Base-by-base conservation (phyloP, 2,113 vertebrate genomes). In the Trogon surrucura region DNA sequence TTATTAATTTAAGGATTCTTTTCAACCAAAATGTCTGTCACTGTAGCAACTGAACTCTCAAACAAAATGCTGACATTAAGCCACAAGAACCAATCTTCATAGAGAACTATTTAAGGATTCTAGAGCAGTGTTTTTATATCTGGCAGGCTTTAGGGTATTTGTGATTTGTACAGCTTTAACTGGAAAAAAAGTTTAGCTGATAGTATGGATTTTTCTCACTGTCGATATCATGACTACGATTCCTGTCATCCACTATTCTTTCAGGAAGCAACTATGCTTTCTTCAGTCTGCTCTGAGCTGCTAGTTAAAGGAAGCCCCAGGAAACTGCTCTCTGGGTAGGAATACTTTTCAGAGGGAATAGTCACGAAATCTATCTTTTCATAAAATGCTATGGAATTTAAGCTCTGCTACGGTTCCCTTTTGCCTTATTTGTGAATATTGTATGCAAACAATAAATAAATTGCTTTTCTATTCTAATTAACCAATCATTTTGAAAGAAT, bases 51-150 rank as follows among this genome's bases (percentile, higher is more conserved):
- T 23, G 53, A 96, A 45, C 8, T 36, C 30, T n/a, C 47, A 79
- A 67, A 86, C 71, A 93, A 96, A 97, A 72, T 79, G 32, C 81
- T 97, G 85, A 91, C 91, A 94, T 96, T 96, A 95, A 96, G 89
- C 65, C 94, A 94, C 53, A 79, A 58, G 65, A 97, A 61, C 25
- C 38, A 97, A 80, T 97, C 97, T 96, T 94, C 85, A 93, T 58
- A 82, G 69, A 93, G 32, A 96, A 34, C 41, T 95, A 45, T 81
- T 96, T 94, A 96, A 91, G 83, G 74, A 94, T 93, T 96, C 66
- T 29, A 69, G n/a, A 79, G 36, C 47, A 96, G 27, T 13, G 67
- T 66, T 93, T 97, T 93, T 50, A 10, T 95, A 78, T 89, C 64
- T 80, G 67, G 79, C 66, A 85, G 71, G 67, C 56, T 69, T 64